Conservation (phyloP, 2,888 invertebrate species). For the Lasioglossum malachurum region DNA sequence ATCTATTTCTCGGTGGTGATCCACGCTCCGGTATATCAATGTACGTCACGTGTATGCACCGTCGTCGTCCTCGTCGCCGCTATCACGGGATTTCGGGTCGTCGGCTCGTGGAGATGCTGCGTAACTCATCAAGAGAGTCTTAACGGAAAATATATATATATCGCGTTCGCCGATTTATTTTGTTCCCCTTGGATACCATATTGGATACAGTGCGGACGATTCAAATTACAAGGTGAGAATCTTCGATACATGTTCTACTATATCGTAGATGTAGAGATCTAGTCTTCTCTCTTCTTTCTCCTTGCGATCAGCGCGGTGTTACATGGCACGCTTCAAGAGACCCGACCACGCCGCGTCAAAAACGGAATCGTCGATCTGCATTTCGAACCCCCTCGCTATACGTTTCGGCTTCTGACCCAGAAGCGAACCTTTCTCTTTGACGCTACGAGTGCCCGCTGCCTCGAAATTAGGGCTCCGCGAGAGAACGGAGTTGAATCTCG, state of each 20-base stretch:
- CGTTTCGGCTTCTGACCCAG: background rate
- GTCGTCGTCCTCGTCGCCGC: slow-evolving; percentile 73
- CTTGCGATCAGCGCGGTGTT: background rate
- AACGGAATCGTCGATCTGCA: background rate
- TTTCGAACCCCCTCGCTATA: background rate
- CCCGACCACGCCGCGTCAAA: background rate
- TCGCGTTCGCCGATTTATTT: slow-evolving; percentile 23
- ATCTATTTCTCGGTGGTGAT: slow-evolving; percentile 67
- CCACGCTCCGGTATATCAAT: slow-evolving; percentile 72
- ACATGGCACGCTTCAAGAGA: background rate
- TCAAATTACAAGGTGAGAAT: slow-evolving; percentile 62
- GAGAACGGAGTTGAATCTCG: background rate
- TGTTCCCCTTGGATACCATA: slow-evolving; percentile 61
- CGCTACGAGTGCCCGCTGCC: background rate
- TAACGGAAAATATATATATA: slow-evolving; percentile 57
- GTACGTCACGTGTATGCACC: slow-evolving; percentile 79
- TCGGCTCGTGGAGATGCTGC: slow-evolving; percentile 76
- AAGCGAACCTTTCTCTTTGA: slow-evolving; percentile 9
- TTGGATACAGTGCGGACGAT: slow-evolving; percentile 61
- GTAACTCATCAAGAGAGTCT: slow-evolving; percentile 79
- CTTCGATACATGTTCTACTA: background rate
- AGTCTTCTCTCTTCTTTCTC: background rate
- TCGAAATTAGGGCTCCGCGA: background rate
- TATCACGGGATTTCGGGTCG: slow-evolving; percentile 75
- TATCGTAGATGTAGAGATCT: background rate